Base-by-base conservation (phyloP, 2,113 vertebrate species). In the Mustelus asterias region DNA sequence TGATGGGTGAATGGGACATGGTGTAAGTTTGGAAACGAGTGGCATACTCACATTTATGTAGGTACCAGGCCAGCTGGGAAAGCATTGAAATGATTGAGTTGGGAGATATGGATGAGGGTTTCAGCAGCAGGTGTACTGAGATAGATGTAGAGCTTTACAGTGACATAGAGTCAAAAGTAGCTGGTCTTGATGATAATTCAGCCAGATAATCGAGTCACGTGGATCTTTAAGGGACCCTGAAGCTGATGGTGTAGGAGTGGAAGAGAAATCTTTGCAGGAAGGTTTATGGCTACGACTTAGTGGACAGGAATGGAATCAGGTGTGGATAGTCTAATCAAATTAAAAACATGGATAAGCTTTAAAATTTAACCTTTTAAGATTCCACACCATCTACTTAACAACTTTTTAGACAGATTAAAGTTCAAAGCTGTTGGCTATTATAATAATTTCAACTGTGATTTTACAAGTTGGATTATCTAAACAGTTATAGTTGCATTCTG, bases 381-480 rank as follows among this genome's bases (percentile, higher is more conserved):
- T 98, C 98, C 97, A 97, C 97, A 96, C 97, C 97, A 98, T 98
- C 97, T 97, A 97, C 97, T 98, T 93, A 83, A 96, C 97, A 97
- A 97, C 97, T 97, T 97, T 97, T 97, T 97, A 97, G 97, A 96
- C 97, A 96, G 97, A 97, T 97, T 18, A 9, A 95, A 96, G 96
- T 97, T 97, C 96, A 97, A 97, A 96, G 96, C 97, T 54, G 5
- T 14, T 0, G 96, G 88, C 88, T 96, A 95, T 97, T 96, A 29
- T 96, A 96, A 96, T 95, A 96, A 96, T 96, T 95, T 95, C 95
- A 26, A 80, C 72, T 96, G 97, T 97, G 96, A 96, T 96, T 97
- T 96, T 97, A 96, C 8, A 88, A 80, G 78, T 16, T 72, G 95
- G 86, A 16, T 96, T 96, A 93, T 63, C 96, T 67, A 96, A 96